Conservation (phyloP, 1,140 invertebrate species). For the Caenorhabditis tropicalis region DNA sequence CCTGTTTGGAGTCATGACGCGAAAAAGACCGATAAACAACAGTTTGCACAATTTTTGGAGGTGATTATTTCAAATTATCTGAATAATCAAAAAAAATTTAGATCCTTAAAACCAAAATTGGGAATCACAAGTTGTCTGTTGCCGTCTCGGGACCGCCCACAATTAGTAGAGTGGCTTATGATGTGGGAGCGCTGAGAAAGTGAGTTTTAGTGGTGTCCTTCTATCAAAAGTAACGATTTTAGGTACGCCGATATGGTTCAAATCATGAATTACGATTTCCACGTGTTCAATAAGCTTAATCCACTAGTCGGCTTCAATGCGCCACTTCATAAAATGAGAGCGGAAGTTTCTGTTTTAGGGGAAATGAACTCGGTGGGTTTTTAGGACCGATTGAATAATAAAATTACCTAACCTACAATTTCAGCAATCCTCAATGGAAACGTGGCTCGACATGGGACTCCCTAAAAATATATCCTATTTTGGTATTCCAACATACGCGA, state of each 20-base stretch:
- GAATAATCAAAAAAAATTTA: too few species aligned
- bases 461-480: constrained; percentile 58
- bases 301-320: constrained; percentile 68
- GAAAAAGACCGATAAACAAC: constrained; percentile 49
- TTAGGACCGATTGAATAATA: not conserved
- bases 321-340: constrained; percentile 51
- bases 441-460: constrained; percentile 55
- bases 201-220: not conserved
- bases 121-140: constrained; percentile 47
- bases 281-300: constrained; percentile 52
- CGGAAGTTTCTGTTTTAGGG: constrained; percentile 57
- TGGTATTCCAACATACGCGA: constrained; percentile 64
- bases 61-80: too few species aligned
- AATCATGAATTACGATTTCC: constrained; percentile 68
- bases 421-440: constrained; percentile 58
- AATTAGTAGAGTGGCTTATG: constrained; percentile 58
- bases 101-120: constrained; percentile 49
- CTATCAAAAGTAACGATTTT: not conserved
- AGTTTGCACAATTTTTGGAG: constrained; percentile 57
- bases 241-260: constrained; percentile 63
- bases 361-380: constrained; percentile 62
- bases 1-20: constrained; percentile 61
- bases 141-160: constrained; percentile 61
- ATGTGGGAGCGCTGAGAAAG: constrained; percentile 58
- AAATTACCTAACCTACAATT: not conserved